These are phyloP conservation scores for Dolichopus griseipennis DNA, from an alignment of 2,888 invertebrate genomes.

Conservation along the genomic window DNA sequence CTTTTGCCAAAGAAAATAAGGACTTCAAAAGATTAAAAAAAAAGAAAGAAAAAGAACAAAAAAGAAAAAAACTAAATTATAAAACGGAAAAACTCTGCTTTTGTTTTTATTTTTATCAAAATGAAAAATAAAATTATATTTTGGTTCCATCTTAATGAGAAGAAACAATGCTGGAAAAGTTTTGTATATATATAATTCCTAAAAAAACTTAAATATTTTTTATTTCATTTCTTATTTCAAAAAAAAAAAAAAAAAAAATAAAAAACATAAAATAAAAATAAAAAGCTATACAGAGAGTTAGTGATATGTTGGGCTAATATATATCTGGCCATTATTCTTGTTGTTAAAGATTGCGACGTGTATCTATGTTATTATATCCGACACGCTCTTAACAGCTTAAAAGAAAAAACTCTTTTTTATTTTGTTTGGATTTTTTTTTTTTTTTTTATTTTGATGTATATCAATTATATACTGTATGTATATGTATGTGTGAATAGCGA, in stretches of 20 bases:
- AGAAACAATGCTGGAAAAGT: no score
- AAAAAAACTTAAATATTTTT: no score
- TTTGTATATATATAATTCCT: no score
- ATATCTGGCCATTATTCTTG: background rate
- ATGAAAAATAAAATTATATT: no score
- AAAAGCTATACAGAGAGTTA: background rate
- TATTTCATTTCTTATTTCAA: background rate
- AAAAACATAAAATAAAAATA: background rate
- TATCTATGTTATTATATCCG: conserved; percentile 6
- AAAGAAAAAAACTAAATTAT: background rate
- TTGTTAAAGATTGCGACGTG: conserved; percentile 6
- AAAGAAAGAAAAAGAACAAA: background rate
- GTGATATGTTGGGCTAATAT: conserved; percentile 4
- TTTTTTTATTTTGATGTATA: no score
- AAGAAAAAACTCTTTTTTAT: background rate
- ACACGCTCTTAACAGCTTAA: conserved; percentile 6
- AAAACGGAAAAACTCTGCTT: no score
- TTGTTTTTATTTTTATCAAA: no score
- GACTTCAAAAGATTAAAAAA: background rate
- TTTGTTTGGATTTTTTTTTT: no score
- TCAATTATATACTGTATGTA: no score
- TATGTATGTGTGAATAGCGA: no score
- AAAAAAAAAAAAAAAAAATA: background rate
- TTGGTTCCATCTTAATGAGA: no score
- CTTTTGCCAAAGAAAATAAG: no score